Conservation (phyloP, 2,797 vertebrate species). For the Manis crassicaudata region DNA sequence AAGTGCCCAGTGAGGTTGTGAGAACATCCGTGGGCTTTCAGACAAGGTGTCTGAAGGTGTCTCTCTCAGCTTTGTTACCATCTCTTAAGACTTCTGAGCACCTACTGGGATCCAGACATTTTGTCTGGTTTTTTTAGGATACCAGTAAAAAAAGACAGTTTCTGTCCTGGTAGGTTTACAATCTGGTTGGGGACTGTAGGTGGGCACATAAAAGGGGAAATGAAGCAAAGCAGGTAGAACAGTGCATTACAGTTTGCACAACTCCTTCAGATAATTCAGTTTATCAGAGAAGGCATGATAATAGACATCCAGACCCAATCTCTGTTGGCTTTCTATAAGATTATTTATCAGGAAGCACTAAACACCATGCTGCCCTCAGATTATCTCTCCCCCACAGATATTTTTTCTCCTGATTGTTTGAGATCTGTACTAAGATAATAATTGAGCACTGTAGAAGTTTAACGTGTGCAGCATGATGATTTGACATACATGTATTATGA, state of each 20-base stretch:
- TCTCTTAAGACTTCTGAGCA: neutral
- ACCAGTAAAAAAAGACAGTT: neutral
- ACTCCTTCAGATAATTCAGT: neutral
- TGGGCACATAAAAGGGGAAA: neutral
- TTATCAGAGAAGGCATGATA: neutral
- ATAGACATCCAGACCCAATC: neutral
- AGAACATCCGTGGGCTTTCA: neutral
- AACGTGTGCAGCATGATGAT: neutral
- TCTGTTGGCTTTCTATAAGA: neutral
- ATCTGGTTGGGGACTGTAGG: neutral
- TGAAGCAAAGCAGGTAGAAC: neutral
- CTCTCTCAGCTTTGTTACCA: neutral
- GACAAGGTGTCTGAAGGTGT: neutral
- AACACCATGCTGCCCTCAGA: neutral
- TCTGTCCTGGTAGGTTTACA: neutral
- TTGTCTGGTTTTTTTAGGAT: neutral
- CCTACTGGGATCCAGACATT: neutral
- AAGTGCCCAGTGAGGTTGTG: no score
- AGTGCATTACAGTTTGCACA: neutral
- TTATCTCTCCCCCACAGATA: neutral
- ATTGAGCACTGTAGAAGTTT: neutral
- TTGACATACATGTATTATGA: neutral
- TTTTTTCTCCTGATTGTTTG: neutral
- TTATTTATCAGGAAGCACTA: neutral
- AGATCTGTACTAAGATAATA: neutral